Evolutionary conservation across 2,888 invertebrate genomes (phyloP), one percentile per base, ranked within the genome.

Genomic region (Lepidocyrtinus sp.): DNA sequence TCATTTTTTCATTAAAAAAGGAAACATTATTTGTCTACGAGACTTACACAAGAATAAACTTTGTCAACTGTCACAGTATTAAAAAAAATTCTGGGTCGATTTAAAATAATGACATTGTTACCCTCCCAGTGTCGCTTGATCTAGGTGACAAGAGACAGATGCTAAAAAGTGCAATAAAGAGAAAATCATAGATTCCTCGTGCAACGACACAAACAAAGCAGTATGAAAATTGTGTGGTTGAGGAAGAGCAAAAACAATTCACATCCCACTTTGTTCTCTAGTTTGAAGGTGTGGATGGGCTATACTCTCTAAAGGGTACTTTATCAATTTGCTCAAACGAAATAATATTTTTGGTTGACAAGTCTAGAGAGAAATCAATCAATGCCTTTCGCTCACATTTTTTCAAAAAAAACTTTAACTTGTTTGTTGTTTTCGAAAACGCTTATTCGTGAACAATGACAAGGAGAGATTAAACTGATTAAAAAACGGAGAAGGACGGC

Each of bases 401-500:
- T 50, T 50, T n/a, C 50, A 36, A 17, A 12, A n/a, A n/a, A n/a
- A n/a, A 2, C 17, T 50, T 50, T 50, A 50, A 12, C 50, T 50
- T n/a, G n/a, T n/a, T n/a, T n/a, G n/a, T n/a, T n/a, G n/a, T n/a
- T 50, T 50, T 50, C 5, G 50, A 50, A 50, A n/a, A 50, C 17
- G 59, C 21, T 22, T 59, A 2, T 55, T 59, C 7, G 59, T n/a
- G 59, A 59, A 59, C 59, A 59, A 59, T 59, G 59, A 59, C 59
- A 59, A 59, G 59, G 59, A 59, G 59, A 59, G 59, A 21, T 59
- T 59, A 21, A 5, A 21, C 21, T 59, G 59, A 59, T 59, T 59
- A 59, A 59, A 59, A 59, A 21, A 21, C 21, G 22, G 50, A 50
- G 50, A 59, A 59, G 59, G 59, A 59, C 59, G 59, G 59, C 59